phyloP scores from a whole-genome alignment of 2,113 vertebrate genomes.

The Saccopteryx leptura region DNA sequence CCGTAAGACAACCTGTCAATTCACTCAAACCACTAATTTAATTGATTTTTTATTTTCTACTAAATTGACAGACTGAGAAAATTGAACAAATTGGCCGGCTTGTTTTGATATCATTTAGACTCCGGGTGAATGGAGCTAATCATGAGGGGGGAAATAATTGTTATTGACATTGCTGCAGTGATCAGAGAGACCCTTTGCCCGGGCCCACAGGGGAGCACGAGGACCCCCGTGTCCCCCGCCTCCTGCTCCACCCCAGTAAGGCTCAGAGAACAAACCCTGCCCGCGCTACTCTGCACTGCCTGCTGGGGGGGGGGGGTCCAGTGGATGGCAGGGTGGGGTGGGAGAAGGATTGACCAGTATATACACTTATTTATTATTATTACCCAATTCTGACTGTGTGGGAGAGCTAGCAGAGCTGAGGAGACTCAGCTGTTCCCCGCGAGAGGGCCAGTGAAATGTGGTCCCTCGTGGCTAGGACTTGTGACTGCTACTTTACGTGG shows the following conservation, averaged over 20 bases:
- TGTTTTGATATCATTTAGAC: constrained; percentile 76
- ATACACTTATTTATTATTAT: background rate
- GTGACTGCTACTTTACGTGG: background rate
- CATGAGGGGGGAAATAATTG: constrained; percentile 63
- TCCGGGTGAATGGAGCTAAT: constrained; percentile 70
- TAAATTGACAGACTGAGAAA: constrained; percentile 76
- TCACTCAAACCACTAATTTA: constrained; percentile 74
- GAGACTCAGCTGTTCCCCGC: background rate
- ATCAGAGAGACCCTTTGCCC: background rate
- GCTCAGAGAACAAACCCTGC: background rate
- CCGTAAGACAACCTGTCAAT: constrained; percentile 57
- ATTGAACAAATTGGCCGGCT: constrained; percentile 73
- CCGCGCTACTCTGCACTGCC: fast-evolving
- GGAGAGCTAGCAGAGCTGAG: background rate
- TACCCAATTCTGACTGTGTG: background rate
- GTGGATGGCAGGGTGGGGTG: background rate
- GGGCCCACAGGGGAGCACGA: too few relatives aligned
- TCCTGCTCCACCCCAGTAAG: too few relatives aligned
- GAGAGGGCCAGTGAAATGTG: background rate
- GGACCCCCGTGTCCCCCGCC: background rate
- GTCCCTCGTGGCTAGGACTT: background rate
- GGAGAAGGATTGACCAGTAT: background rate
- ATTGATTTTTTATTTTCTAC: constrained; percentile 82
- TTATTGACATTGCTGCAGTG: constrained; percentile 53
- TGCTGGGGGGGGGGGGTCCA: background rate